A percentile compares a stretch with the other conserved stretches of the same genome.
These are phyloP conservation scores for Embiotoca jacksoni DNA, from an alignment of 2,113 vertebrate species.

Conservation along the genomic window DNA sequence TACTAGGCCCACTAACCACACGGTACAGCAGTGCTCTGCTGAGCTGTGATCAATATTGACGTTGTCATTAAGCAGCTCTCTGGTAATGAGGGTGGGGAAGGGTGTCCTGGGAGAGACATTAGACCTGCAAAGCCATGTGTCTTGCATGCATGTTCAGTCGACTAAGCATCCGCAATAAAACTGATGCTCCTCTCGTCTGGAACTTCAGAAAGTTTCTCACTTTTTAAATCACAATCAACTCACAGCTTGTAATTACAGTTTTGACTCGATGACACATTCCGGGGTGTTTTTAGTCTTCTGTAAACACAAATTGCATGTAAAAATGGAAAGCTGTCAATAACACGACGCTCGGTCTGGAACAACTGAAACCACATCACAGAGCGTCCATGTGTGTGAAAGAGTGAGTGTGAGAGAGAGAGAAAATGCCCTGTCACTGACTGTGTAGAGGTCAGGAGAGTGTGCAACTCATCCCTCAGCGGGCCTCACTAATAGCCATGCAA, in stretches of 20 bases:
- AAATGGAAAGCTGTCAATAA: constrained; percentile 50
- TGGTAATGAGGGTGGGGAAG: constrained; percentile 75
- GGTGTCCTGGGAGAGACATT: constrained; percentile 70
- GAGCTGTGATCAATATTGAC: constrained; percentile 81
- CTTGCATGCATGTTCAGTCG: constrained; percentile 51
- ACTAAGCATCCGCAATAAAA: constrained; percentile 45
- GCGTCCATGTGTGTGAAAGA: background rate
- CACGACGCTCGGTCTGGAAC: constrained; percentile 46
- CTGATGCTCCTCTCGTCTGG: constrained; percentile 6
- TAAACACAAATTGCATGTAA: constrained; percentile 38
- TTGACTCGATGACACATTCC: constrained; percentile 35
- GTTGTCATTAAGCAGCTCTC: constrained; percentile 79
- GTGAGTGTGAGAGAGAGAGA: constrained; percentile 18
- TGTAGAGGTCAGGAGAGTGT: constrained; percentile 58
- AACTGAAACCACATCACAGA: constrained; percentile 45
- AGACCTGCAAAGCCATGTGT: constrained; percentile 60
- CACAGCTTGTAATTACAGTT: constrained; percentile 39
- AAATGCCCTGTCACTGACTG: constrained; percentile 48
- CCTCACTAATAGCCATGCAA: constrained; percentile 81
- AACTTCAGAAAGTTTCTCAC: constrained; percentile 50
- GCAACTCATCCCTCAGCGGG: constrained; percentile 65
- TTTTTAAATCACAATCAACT: constrained; percentile 51
- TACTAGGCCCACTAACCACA: constrained; percentile 69
- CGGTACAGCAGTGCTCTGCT: constrained; percentile 60
- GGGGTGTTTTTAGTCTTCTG: background rate